phyloP scores from a whole-genome alignment of 2,113 vertebrate genomes.

The Bucco capensis region DNA sequence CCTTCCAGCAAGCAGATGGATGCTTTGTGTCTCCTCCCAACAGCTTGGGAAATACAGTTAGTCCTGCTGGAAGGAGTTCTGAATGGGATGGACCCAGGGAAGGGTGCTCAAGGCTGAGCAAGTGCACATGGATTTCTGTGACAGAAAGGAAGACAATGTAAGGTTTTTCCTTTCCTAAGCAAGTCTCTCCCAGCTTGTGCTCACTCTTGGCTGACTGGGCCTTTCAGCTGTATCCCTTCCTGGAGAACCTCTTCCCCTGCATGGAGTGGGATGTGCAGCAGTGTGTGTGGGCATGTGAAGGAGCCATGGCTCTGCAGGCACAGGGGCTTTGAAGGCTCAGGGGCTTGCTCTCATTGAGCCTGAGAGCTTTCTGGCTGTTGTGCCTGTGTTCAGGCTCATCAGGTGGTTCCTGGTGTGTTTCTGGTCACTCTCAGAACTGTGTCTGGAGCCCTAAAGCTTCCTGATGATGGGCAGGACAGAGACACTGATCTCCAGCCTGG shows the following conservation, averaged over 20 bases:
- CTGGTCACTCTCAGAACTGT: not conserved
- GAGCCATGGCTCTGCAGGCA: rapidly evolving
- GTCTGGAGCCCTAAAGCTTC: too few species aligned
- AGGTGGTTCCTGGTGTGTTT: not conserved
- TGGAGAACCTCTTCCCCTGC: rapidly evolving
- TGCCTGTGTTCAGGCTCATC: not conserved
- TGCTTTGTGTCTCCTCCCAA: not conserved
- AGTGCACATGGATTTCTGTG: not conserved
- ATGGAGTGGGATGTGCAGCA: not conserved
- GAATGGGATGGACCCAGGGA: not conserved
- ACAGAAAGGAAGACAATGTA: not conserved
- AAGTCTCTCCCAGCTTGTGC: not conserved
- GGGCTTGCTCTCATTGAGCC: not conserved
- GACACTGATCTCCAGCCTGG: not conserved
- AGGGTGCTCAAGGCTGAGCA: not conserved
- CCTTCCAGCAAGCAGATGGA: slow-evolving; percentile 36
- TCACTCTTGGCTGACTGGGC: not conserved
- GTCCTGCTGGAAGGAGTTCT: not conserved
- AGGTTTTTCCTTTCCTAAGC: not conserved
- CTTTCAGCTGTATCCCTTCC: not conserved
- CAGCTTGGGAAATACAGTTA: not conserved
- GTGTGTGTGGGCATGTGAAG: rapidly evolving
- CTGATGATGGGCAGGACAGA: not conserved
- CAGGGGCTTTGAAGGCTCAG: not conserved
- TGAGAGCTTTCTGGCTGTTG: not conserved